Evolutionary conservation across 2,113 vertebrate genomes (phyloP), one percentile per base, ranked within the genome.

Genomic region (Engystomops pustulosus): DNA sequence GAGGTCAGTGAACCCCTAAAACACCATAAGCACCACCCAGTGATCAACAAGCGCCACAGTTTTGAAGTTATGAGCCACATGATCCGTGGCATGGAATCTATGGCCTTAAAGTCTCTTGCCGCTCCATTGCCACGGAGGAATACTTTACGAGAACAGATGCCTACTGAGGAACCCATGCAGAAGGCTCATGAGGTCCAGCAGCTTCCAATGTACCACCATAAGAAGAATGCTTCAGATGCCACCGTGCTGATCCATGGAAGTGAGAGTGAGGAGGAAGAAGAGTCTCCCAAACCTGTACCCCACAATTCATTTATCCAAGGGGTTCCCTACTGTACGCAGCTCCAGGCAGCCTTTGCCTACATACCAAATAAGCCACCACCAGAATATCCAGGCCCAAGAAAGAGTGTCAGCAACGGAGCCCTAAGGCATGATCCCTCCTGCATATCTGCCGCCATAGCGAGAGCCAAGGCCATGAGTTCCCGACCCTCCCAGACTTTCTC

Each of bases 191-290:
- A 95, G 4, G 85, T 90, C 3, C 89, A 91, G 47, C 90, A 90
- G 0, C 89, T 91, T 25, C 91, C 91, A 38, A 89, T 88, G 49
- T 98, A 96, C 86, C 96, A 95, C 87, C 98, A 99, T 90, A 94
- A 96, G 89, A 99, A 99, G 91, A 98, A 95, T 0, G 90, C 96
- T 83, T 99, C 98, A 0, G 96, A 97, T 2, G 97, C 96, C 84
- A 99, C 97, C 0, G 97, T 99, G 98, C 91, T 99, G 55, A 97
- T 99, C 88, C 98, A 99, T 89, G 98, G 97, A 90, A 99, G 98
- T 0, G 98, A 99, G 86, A 98, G 97, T 0, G 97, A 99, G 87
- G 94, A 94, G 80, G 93, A 91, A 83, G 92, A 92, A 41, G 92
- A 91, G 77, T 44, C 92, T 0, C 88, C 94, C 0, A 93, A 93